Percentiles rank a stretch among this genome's conserved stretches.
Evolutionary conservation across 2,888 invertebrate species (phyloP).

Genomic region (Nasonovia ribisnigri): DNA sequence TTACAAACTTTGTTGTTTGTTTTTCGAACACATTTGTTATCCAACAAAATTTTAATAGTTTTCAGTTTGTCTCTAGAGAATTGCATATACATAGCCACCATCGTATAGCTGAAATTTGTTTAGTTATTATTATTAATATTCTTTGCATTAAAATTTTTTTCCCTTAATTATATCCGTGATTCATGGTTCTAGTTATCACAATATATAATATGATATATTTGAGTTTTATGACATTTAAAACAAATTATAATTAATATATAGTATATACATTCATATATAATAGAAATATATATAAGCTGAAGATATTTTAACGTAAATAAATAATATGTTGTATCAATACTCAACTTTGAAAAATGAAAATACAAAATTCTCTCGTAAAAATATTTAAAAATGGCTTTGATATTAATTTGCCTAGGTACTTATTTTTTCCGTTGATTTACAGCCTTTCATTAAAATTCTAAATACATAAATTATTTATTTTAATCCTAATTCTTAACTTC

Average conservation of each 20-base stretch:
- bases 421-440: background rate
- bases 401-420: background rate
- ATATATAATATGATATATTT: background rate
- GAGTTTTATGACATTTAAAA: conserved; percentile 5
- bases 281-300: background rate
- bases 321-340: background rate
- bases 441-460: no score
- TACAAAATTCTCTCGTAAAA: background rate
- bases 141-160: background rate
- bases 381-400: background rate
- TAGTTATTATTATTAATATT: background rate
- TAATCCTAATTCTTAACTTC: background rate
- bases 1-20: conserved; percentile 41
- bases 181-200: background rate
- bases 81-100: background rate
- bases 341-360: no score
- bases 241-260: background rate
- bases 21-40: conserved; percentile 41
- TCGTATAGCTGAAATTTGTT: background rate
- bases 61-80: background rate
- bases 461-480: no score
- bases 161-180: background rate
- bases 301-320: background rate
- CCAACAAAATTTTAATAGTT: conserved; percentile 35
- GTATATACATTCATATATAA: background rate